Evolutionary conservation across 2,113 vertebrate genomes (phyloP).

Genomic region (Oryzias celebensis): DNA sequence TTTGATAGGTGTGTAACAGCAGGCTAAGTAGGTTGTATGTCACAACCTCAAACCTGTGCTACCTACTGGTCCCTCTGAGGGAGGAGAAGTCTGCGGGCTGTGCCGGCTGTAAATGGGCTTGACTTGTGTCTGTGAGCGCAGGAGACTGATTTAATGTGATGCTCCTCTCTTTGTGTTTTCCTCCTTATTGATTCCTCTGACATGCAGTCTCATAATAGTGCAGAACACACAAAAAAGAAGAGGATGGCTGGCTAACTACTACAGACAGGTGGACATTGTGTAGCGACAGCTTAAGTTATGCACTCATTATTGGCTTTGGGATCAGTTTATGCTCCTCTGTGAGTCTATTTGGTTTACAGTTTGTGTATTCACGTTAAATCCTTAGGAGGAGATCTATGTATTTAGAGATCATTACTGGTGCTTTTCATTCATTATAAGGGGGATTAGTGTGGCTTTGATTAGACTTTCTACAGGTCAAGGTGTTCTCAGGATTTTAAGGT

Average conservation of each 20-base stretch:
- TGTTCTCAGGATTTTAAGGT: conserved; percentile 11
- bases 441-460: not conserved
- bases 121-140: conserved; percentile 46
- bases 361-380: conserved; percentile 1
- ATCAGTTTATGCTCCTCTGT: conserved; percentile 15
- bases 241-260: conserved; percentile 53
- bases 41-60: conserved; percentile 21
- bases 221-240: conserved; percentile 61
- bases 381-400: not conserved
- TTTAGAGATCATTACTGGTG: not conserved
- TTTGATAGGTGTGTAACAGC: conserved; percentile 31
- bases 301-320: conserved; percentile 31
- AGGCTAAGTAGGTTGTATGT: conserved; percentile 33
- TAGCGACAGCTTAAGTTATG: conserved; percentile 42
- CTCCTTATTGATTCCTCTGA: conserved; percentile 66
- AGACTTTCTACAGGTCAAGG: not conserved
- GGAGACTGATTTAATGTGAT: conserved; percentile 64
- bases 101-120: conserved; percentile 57
- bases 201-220: conserved; percentile 65
- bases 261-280: conserved; percentile 47
- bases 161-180: conserved; percentile 63
- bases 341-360: conserved; percentile 10
- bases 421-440: not conserved
- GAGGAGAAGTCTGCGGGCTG: conserved; percentile 23
- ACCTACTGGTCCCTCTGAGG: conserved; percentile 4